A percentile compares a stretch with the other conserved stretches of the same genome.
Evolutionary conservation across 2,113 vertebrate genomes (phyloP).

Genomic region (Salminus brasiliensis): DNA sequence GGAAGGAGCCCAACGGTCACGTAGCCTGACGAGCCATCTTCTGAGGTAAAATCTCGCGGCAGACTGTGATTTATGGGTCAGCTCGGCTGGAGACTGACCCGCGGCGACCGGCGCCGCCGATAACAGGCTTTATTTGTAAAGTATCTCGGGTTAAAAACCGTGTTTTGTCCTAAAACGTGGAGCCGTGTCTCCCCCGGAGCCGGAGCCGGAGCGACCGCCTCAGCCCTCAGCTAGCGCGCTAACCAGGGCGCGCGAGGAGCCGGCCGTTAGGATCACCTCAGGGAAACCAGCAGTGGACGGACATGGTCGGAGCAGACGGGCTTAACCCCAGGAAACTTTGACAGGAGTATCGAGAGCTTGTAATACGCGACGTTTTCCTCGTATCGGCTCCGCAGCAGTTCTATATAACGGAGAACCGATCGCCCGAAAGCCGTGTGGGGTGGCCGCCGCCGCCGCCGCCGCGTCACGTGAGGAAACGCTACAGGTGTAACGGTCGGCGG

Average conservation of each 20-base stretch:
- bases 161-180: too few relatives aligned
- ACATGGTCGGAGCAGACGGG: too few relatives aligned
- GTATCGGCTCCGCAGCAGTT: too few relatives aligned
- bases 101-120: neutral
- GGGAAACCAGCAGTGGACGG: neutral
- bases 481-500: slow-evolving; percentile 25
- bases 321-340: too few relatives aligned
- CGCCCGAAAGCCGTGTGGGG: neutral
- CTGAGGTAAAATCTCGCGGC: neutral
- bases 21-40: slow-evolving; percentile 6
- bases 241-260: too few relatives aligned
- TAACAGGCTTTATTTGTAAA: too few relatives aligned
- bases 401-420: neutral
- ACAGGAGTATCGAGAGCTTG: too few relatives aligned
- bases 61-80: neutral
- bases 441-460: too few relatives aligned
- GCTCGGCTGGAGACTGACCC: neutral
- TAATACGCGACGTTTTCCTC: too few relatives aligned
- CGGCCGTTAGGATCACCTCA: neutral
- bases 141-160: too few relatives aligned
- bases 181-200: neutral
- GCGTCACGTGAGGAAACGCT: slow-evolving; percentile 14
- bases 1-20: neutral
- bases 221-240: too few relatives aligned
- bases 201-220: neutral